These are phyloP conservation scores for Panthera tigris DNA, from an alignment of 2,113 vertebrate genomes.

Conservation along the genomic window DNA sequence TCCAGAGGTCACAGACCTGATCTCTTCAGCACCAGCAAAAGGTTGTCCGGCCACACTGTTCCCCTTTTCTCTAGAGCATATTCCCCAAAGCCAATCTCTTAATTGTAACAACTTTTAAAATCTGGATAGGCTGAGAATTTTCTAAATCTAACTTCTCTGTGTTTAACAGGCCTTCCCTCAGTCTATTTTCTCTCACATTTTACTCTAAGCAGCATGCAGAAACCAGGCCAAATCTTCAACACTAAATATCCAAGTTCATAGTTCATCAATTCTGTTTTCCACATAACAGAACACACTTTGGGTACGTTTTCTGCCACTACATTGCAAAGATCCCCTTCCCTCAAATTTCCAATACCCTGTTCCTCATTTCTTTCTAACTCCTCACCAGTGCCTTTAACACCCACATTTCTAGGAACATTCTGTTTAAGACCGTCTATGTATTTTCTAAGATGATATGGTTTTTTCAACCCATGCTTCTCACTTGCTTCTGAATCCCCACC, in stretches of 20 bases:
- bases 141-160: neutral
- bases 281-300: neutral
- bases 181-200: neutral
- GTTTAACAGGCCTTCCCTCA: neutral
- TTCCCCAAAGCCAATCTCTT: neutral
- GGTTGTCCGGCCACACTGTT: neutral
- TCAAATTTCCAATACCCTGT: neutral
- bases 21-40: neutral
- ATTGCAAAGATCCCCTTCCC: neutral
- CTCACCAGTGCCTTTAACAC: neutral
- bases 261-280: neutral
- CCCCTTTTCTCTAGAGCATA: neutral
- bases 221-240: neutral
- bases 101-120: neutral
- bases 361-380: neutral
- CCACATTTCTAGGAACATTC: neutral
- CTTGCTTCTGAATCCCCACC: neutral
- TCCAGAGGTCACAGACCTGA: neutral
- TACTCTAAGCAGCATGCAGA: neutral
- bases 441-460: neutral
- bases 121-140: neutral
- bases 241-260: neutral
- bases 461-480: neutral
- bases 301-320: neutral
- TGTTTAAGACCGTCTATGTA: neutral